phyloP scores from a whole-genome alignment of 2,888 invertebrate genomes.

The Epirrhoe tristata region DNA sequence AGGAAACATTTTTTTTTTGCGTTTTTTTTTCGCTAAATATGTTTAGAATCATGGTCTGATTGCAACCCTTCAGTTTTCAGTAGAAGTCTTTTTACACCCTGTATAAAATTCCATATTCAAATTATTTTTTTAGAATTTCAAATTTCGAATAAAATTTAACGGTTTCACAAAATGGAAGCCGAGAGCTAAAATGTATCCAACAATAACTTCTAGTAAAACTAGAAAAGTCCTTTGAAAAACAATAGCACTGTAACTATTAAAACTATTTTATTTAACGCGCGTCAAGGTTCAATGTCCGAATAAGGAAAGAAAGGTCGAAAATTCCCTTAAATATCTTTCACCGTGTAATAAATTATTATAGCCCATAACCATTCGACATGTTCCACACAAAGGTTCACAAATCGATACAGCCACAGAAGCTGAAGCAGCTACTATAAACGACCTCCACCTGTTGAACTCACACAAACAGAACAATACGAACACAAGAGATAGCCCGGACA shows the following conservation, averaged over 20 bases:
- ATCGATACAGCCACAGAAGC: conserved; percentile 54
- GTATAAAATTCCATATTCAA: no score
- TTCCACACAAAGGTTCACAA: conserved; percentile 31
- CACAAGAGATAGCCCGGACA: not conserved
- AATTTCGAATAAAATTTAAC: no score
- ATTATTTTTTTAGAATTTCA: no score
- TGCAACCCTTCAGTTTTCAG: no score
- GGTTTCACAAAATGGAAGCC: not conserved
- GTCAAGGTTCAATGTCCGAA: conserved; percentile 9
- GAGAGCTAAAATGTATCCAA: not conserved
- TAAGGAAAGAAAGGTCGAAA: not conserved
- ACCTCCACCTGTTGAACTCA: conserved; percentile 57
- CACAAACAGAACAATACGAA: conserved; percentile 34
- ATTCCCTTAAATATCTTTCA: conserved; percentile 10
- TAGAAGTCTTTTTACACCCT: no score
- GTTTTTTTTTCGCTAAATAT: no score
- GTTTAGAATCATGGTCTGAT: no score
- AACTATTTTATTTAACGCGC: not conserved
- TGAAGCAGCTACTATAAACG: conserved; percentile 17
- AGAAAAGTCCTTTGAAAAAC: not conserved
- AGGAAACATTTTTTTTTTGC: no score
- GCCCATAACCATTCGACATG: conserved; percentile 3
- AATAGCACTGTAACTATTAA: not conserved
- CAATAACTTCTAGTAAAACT: not conserved
- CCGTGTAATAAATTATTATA: conserved; percentile 9